Evolutionary conservation across 1,140 invertebrate species (phyloP).

Genomic region (Rhagoletis zephyria): DNA sequence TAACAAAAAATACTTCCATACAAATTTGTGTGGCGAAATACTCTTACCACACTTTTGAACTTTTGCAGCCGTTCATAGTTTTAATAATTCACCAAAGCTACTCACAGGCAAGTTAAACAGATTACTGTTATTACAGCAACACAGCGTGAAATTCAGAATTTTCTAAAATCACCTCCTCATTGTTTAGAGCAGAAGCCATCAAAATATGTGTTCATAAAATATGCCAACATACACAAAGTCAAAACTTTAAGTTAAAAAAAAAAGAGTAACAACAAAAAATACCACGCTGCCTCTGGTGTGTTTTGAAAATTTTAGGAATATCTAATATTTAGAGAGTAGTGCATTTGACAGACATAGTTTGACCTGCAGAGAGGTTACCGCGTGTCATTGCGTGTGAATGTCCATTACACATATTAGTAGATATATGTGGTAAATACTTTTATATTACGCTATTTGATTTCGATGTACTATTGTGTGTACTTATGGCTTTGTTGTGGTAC

Average conservation of each 20-base stretch:
- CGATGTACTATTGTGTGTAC: neutral
- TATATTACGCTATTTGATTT: neutral
- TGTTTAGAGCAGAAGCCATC: slow-evolving; percentile 35
- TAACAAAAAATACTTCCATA: no score
- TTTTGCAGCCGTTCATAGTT: neutral
- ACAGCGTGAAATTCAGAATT: neutral
- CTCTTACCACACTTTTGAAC: no score
- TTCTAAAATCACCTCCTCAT: slow-evolving; percentile 34
- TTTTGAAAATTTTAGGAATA: slow-evolving; percentile 34
- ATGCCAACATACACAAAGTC: slow-evolving; percentile 22
- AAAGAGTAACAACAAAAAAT: slow-evolving; percentile 13
- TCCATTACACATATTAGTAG: neutral
- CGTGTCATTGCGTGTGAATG: neutral
- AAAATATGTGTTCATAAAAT: slow-evolving; percentile 45
- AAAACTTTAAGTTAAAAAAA: slow-evolving; percentile 13
- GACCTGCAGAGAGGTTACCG: neutral
- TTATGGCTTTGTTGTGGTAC: slow-evolving; percentile 3
- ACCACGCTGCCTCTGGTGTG: neutral
- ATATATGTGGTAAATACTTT: slow-evolving; percentile 13
- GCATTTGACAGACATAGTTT: no score
- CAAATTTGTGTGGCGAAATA: no score
- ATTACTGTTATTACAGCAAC: slow-evolving; percentile 40
- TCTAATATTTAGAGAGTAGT: neutral
- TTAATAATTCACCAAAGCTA: neutral
- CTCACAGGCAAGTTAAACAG: slow-evolving; percentile 9